Conservation (phyloP, 2,797 vertebrate species). For the Todus mexicanus region DNA sequence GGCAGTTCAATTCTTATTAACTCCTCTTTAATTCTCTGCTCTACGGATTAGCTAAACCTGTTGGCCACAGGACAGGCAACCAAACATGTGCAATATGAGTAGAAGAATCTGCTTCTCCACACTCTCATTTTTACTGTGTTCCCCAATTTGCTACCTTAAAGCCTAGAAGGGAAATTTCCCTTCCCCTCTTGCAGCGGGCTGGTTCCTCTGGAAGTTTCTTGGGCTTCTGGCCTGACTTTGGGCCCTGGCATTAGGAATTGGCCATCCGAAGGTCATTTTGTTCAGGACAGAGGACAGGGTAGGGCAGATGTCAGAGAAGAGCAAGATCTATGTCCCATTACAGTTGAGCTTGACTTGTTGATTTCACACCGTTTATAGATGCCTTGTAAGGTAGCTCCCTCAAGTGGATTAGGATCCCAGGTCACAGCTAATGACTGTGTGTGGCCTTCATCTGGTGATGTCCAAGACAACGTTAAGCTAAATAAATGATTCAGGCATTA, state of each 20-base stretch:
- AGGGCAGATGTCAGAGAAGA: neutral
- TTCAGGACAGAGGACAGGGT: neutral
- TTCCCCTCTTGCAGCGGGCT: neutral
- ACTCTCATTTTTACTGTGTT: neutral
- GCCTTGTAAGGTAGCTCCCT: neutral
- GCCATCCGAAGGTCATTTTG: neutral
- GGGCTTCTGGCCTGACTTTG: neutral
- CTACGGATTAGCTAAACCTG: neutral
- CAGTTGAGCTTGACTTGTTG: neutral
- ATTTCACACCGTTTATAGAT: neutral
- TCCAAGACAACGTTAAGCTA: neutral
- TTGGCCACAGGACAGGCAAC: neutral
- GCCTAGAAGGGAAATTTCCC: neutral
- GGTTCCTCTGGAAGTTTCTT: neutral
- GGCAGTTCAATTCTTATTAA: neutral
- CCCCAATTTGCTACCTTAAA: neutral
- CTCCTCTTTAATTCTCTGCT: neutral
- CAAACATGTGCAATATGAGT: neutral
- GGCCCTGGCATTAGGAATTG: neutral
- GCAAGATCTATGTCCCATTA: neutral
- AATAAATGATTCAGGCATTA: neutral
- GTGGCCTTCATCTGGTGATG: neutral
- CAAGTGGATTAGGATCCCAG: neutral
- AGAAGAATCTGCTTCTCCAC: neutral
- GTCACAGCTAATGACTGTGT: neutral